Evolutionary conservation across 2,888 invertebrate genomes (phyloP).

Genomic region (Ennomos quercinarius): DNA sequence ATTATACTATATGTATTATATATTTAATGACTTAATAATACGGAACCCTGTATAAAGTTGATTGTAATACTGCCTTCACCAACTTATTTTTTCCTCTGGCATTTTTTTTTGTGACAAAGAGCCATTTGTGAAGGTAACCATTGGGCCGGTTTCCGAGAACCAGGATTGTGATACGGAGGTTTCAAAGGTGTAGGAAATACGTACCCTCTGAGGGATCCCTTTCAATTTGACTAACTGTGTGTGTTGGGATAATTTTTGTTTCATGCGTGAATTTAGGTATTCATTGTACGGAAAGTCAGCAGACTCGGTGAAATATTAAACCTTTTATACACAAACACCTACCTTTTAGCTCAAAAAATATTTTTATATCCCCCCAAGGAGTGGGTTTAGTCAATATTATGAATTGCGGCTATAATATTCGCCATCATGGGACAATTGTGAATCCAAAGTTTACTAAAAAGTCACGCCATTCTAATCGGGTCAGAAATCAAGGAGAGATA

Average conservation of each 20-base stretch:
- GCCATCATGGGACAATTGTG: too few species aligned
- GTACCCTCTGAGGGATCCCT: conserved; percentile 30
- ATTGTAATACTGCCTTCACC: background rate
- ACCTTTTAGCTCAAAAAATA: background rate
- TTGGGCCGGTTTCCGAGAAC: conserved; percentile 38
- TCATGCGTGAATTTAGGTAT: conserved; percentile 22
- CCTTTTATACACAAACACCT: background rate
- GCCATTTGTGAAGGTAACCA: conserved; percentile 28
- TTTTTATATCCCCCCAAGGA: too few species aligned
- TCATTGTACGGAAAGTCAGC: background rate
- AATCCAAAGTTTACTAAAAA: too few species aligned
- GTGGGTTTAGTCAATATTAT: too few species aligned
- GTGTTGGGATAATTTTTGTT: conserved; percentile 29
- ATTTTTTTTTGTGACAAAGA: conserved; percentile 34
- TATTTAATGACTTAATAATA: background rate
- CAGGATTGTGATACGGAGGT: conserved; percentile 25
- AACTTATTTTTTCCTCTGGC: conserved; percentile 17
- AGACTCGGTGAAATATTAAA: background rate
- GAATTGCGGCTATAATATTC: too few species aligned
- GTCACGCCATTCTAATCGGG: too few species aligned
- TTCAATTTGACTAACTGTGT: conserved; percentile 40
- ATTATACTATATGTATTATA: too few species aligned
- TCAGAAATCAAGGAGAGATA: too few species aligned
- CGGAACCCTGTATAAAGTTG: conserved; percentile 11
- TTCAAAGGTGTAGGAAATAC: conserved; percentile 33